phyloP scores from a whole-genome alignment of 1,140 invertebrate genomes.

The Camponotus vicinus region DNA sequence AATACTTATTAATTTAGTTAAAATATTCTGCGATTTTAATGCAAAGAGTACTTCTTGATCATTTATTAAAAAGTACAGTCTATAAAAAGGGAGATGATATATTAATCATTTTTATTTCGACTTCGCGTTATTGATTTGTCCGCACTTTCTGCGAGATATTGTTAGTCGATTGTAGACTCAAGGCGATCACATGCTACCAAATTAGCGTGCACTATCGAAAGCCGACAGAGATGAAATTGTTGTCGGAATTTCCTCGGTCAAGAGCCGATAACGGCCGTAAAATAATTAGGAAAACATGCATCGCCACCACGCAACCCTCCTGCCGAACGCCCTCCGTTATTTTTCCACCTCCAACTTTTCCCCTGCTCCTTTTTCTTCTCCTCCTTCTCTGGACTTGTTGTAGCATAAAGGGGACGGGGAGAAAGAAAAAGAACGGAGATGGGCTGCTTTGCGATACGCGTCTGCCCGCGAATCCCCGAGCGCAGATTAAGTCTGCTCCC shows the following conservation, averaged over 20 bases:
- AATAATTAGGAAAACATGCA: conserved; percentile 79
- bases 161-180: conserved; percentile 40
- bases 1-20: not conserved
- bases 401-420: conserved; percentile 65
- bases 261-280: conserved; percentile 76
- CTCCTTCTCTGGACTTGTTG: conserved; percentile 30
- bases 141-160: conserved; percentile 31
- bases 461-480: conserved; percentile 81
- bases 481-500: conserved; percentile 83
- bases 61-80: not conserved
- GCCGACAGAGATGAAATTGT: conserved; percentile 69
- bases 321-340: conserved; percentile 69
- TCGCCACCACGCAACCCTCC: conserved; percentile 62
- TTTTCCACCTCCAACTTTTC: conserved; percentile 68
- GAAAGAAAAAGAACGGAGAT: conserved; percentile 64
- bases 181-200: conserved; percentile 14
- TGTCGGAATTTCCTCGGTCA: conserved; percentile 75
- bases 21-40: not conserved
- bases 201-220: conserved; percentile 65
- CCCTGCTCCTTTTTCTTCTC: conserved; percentile 32
- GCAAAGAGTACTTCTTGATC: not conserved
- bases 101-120: conserved; percentile 18
- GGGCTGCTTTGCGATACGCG: conserved; percentile 81
- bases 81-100: not conserved
- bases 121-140: conserved; percentile 23